Conservation (phyloP, 2,113 vertebrate species). For the Phyllopteryx taeniolatus region DNA sequence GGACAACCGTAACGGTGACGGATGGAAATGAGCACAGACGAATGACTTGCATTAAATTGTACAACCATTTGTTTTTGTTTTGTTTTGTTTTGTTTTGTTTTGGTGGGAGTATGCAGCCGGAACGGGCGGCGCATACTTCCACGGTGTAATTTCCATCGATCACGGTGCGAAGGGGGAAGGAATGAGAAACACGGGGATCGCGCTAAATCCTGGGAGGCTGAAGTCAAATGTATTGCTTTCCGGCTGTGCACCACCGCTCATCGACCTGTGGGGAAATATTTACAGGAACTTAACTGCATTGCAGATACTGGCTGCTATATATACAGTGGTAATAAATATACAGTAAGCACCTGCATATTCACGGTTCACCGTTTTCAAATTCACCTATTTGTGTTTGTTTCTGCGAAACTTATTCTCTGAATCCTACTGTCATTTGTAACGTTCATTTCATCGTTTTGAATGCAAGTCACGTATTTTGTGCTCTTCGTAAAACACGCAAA, state of each 20-base stretch:
- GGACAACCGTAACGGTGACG: neutral
- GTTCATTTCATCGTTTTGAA: too few species aligned
- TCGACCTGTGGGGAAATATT: constrained; percentile 12
- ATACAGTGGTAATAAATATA: neutral
- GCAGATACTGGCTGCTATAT: neutral
- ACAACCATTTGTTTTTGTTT: constrained; percentile 54
- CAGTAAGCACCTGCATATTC: constrained; percentile 18
- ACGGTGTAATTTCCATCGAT: constrained; percentile 48
- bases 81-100: constrained; percentile 38
- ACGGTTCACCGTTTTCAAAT: too few species aligned
- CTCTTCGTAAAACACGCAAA: too few species aligned
- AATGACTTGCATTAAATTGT: constrained; percentile 53
- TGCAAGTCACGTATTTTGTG: too few species aligned
- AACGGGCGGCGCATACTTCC: constrained; percentile 33
- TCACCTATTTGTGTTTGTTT: too few species aligned
- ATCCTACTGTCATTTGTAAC: too few species aligned
- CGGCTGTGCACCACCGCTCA: constrained; percentile 9
- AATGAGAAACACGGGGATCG: constrained; percentile 15
- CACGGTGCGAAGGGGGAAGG: constrained; percentile 18
- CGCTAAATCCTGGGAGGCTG: constrained; percentile 22
- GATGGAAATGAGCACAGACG: constrained; percentile 15
- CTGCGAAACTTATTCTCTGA: too few species aligned
- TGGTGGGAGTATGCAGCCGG: constrained; percentile 49
- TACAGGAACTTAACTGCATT: constrained; percentile 3
- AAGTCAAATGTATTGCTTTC: constrained; percentile 32